A percentile compares a stretch with the other conserved stretches of the same genome.
phyloP scores from a whole-genome alignment of 2,113 vertebrate species.

The Saimiri boliviensis region DNA sequence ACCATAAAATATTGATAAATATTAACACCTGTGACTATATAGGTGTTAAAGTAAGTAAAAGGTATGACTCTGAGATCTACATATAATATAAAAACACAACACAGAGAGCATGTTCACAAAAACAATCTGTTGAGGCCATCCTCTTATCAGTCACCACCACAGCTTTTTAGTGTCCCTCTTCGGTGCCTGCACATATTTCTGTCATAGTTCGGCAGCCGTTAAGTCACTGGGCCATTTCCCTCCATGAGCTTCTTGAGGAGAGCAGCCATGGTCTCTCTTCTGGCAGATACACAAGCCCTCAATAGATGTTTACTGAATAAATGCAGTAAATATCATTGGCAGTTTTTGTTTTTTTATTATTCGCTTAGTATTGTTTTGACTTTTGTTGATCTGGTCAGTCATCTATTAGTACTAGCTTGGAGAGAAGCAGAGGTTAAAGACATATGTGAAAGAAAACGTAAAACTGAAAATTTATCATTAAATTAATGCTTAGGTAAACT shows the following conservation, averaged over 20 bases:
- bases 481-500: not conserved
- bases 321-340: not conserved
- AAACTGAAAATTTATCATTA: conserved; percentile 36
- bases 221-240: not conserved
- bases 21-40: not conserved
- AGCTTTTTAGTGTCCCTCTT: not conserved
- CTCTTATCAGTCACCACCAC: not conserved
- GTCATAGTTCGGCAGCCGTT: not conserved
- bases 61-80: not conserved
- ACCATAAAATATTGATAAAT: conserved; percentile 34
- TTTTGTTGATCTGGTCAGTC: not conserved
- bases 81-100: not conserved
- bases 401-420: not conserved
- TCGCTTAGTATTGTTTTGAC: conserved; percentile 28
- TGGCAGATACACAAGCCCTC: not conserved
- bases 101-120: not conserved
- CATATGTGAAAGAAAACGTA: conserved; percentile 7
- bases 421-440: not conserved
- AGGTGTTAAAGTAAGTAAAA: not conserved
- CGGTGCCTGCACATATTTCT: not conserved
- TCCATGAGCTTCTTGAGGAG: not conserved
- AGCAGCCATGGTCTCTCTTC: not conserved
- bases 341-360: not conserved
- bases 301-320: conserved; percentile 15
- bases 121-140: not conserved